Conservation (phyloP, 2,113 vertebrate species). For the Microcebus ravelobensis region DNA sequence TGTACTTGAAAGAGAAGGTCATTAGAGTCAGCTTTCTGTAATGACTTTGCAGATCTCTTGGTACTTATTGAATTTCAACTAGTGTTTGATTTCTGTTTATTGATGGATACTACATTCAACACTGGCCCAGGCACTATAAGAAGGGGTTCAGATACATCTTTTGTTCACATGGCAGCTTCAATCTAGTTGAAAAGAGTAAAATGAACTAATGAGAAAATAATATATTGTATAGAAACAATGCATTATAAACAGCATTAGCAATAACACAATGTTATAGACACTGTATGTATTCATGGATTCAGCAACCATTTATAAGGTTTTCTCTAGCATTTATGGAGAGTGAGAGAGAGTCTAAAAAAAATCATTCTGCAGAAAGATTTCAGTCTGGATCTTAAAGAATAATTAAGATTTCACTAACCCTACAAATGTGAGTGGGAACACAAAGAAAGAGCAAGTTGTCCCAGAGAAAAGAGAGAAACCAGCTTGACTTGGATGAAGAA, state of each 20-base stretch:
- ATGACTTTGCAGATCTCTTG: not conserved
- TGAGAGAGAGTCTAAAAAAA: not conserved
- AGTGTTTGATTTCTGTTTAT: not conserved
- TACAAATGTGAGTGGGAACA: not conserved
- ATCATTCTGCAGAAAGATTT: not conserved
- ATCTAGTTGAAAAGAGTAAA: not conserved
- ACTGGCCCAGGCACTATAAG: not conserved
- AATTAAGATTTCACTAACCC: not conserved
- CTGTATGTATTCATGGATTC: not conserved
- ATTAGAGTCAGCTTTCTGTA: not conserved
- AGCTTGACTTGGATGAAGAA: not conserved
- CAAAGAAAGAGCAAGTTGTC: not conserved
- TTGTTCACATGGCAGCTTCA: not conserved
- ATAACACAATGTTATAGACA: not conserved
- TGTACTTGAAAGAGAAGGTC: constrained; percentile 28
- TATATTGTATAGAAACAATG: not conserved
- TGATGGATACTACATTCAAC: not conserved
- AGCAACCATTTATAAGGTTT: not conserved
- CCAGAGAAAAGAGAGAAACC: not conserved
- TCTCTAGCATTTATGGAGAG: not conserved
- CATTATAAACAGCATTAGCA: not conserved
- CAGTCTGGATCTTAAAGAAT: constrained; percentile 12
- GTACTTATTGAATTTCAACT: constrained; percentile 21
- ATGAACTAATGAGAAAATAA: not conserved
- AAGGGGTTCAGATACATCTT: not conserved